Base-by-base conservation (phyloP, 2,888 invertebrate genomes). In the Anticlea derivata region DNA sequence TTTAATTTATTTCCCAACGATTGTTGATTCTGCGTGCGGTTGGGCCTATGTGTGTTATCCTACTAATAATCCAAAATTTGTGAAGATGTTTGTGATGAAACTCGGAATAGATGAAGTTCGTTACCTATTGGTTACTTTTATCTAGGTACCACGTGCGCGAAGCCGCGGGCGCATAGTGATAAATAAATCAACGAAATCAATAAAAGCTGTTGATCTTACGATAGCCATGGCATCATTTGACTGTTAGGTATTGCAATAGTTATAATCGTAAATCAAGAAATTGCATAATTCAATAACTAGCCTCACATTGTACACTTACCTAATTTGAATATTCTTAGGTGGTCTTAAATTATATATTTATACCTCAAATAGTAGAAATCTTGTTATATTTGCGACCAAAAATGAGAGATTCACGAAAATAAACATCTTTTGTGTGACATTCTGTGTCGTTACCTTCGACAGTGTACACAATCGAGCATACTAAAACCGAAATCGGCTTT, bases 281-380 rank as follows among this genome's bases (percentile, higher is more conserved):
- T 47, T 38, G 43, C 47, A 44, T 48, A 47, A 31, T 47, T 52
- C 40, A 47, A 46, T 43, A 37, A 27, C 30, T 38, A 46, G 23
- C 30, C 34, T 23, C 38, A 48, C 26, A 39, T 52, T 52, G 44
- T 53, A 48, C 23, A 44, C 12, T 33, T 41, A 44, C 23, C 48
- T 48, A 48, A 53, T 53, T 48, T 53, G 39, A 53, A 53, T 53
- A 47, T 31, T 48, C 13, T 37, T 43, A 29, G 48, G 52, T 44
- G 53, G 44, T 44, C 50, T 37, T 22, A 24, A 44, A 48, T 23
- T 30, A 44, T 48, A 48, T 53, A 40, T 49, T 48, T 39, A 48
- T 48, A 39, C 12, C 24, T 29, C 44, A 48, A 48, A 44, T 34
- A 48, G 24, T 23, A 43, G 37, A 52, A 47, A 44, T 40, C 44